A percentile compares a stretch with the other conserved stretches of the same genome.
Conservation (phyloP, 1,140 invertebrate genomes). For the Drosophila tani region DNA sequence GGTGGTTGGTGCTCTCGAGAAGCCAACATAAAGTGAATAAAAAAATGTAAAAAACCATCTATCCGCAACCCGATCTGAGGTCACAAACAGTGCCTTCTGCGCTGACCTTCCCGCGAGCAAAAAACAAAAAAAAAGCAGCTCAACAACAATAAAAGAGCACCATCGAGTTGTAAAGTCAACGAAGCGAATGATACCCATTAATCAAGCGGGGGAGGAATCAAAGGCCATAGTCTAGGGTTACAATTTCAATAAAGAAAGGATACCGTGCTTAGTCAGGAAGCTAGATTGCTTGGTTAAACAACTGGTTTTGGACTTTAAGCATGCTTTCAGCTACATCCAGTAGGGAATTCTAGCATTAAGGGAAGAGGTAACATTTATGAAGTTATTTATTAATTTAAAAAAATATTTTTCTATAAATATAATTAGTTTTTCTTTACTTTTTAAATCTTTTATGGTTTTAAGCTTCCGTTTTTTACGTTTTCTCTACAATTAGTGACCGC, state of each 20-base stretch:
- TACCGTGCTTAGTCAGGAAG: not conserved
- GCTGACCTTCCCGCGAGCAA: slow-evolving; percentile 13
- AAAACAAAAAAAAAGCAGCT: not conserved
- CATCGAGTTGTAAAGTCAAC: slow-evolving; percentile 6
- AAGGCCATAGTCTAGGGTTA: slow-evolving; percentile 9
- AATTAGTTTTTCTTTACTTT: too few relatives aligned
- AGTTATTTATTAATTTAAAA: not conserved
- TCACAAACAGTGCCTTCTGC: slow-evolving; percentile 12
- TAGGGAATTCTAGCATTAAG: not conserved
- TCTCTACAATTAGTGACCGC: too few relatives aligned
- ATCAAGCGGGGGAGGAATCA: slow-evolving; percentile 7
- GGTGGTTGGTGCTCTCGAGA: slow-evolving; percentile 1
- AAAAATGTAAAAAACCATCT: slow-evolving; percentile 13
- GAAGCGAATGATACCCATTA: slow-evolving; percentile 20
- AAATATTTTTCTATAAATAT: not conserved
- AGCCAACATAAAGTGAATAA: slow-evolving; percentile 13
- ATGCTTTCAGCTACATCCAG: not conserved
- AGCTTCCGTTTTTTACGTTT: too few relatives aligned
- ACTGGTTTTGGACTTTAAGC: not conserved
- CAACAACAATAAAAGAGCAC: slow-evolving; percentile 3
- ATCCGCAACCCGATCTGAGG: slow-evolving; percentile 21
- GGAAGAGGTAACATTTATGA: not conserved
- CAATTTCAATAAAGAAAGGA: slow-evolving; percentile 7
- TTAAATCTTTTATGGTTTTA: too few relatives aligned
- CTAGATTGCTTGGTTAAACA: not conserved